Evolutionary conservation across 2,797 vertebrate species (phyloP), one percentile per base, ranked within the genome.

Genomic region (Tadarida brasiliensis): DNA sequence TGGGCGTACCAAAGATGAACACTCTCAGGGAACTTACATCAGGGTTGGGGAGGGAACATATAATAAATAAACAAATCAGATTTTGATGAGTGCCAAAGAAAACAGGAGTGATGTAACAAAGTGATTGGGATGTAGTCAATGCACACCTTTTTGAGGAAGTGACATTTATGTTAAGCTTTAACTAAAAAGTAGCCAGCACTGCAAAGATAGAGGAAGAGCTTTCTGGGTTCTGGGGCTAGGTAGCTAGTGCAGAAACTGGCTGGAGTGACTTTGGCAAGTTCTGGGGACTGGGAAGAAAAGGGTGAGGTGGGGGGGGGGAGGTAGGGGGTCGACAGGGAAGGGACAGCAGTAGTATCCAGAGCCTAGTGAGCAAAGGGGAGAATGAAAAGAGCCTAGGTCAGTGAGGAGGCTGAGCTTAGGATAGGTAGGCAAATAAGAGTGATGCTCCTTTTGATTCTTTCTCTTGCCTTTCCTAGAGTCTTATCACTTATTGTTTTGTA

Each of bases 51-150:
- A 77, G 35, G 35, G 76, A 10, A 68, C 56, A 77, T 9, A 78
- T 33, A 71, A 82, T 89, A 82, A 57, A n/a, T 70, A 87, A 76
- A 22, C 28, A 70, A 83, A 22, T 92, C 7, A 82, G 63, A 83
- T 89, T 96, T 95, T 74, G 44, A 63, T 90, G 68, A 83, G 28
- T 73, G 39, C 87, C 82, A 49, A 87, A 81, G 59, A 63, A 80
- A 94, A 47, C 68, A 57, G 59, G 24, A 92, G 28, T 65, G 81
- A 56, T 71, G 9, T 26, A 71, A 61, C 63, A 87, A 68, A 51
- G 49, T 70, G n/a, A 51, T 16, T 88, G 59, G 57, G 67, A 70
- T 85, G 17, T 12, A 57, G 71, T 78, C 33, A 80, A 87, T 20
- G 44, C 87, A 80, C 51, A 67, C 30, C 63, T 95, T 94, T 70